Evolutionary conservation across 1,140 invertebrate genomes (phyloP).

Genomic region (Drusus annulatus): DNA sequence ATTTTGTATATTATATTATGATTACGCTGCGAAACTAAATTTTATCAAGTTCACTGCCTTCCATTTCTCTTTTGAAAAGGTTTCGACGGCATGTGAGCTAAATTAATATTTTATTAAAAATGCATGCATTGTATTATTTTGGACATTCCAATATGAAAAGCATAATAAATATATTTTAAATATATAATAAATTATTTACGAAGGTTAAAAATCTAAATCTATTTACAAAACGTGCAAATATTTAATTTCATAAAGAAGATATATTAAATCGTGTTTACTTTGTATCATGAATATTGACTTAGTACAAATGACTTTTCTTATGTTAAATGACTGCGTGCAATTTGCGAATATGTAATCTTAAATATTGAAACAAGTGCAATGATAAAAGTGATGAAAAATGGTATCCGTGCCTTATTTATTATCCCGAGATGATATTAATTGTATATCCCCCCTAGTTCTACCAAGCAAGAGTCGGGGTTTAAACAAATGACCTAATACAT

Average conservation of each 20-base stretch:
- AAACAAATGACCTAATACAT: too few relatives aligned
- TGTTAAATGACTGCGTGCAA: constrained; percentile 49
- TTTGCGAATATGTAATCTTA: constrained; percentile 48
- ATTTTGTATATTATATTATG: constrained; percentile 4
- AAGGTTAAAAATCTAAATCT: constrained; percentile 25
- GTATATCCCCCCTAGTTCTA: too few relatives aligned
- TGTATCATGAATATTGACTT: constrained; percentile 33
- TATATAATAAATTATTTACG: constrained; percentile 39
- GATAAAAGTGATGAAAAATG: constrained; percentile 45
- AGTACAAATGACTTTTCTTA: constrained; percentile 49
- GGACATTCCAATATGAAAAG: constrained; percentile 42
- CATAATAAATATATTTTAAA: constrained; percentile 26
- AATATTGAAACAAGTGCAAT: constrained; percentile 52
- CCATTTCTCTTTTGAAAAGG: constrained; percentile 38
- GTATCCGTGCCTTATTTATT: constrained; percentile 53
- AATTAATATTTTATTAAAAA: constrained; percentile 3
- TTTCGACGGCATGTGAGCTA: constrained; percentile 34
- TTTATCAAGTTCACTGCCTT: constrained; percentile 44
- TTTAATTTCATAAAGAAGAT: constrained; percentile 38
- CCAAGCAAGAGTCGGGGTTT: too few relatives aligned
- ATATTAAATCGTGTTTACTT: constrained; percentile 29
- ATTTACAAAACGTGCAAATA: constrained; percentile 34
- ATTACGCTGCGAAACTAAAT: constrained; percentile 6
- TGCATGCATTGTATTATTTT: constrained; percentile 36
- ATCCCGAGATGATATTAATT: constrained; percentile 33